A percentile compares a stretch with the other conserved stretches of the same genome.
phyloP scores from a whole-genome alignment of 2,888 invertebrate genomes.

The Chymomyza amoena region DNA sequence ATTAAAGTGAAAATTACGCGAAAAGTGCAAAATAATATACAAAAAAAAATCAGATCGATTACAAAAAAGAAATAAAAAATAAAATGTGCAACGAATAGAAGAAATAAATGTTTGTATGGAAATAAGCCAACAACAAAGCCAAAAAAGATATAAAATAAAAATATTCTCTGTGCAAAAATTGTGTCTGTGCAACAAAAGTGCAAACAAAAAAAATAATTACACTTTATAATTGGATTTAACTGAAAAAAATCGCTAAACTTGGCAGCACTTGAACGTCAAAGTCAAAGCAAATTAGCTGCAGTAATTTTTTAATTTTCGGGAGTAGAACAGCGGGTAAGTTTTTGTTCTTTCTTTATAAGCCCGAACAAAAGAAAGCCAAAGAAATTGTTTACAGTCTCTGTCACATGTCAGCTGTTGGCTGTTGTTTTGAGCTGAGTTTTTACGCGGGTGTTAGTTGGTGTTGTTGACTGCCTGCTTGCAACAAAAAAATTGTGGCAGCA shows the following conservation, averaged over 20 bases:
- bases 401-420: neutral
- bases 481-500: neutral
- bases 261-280: neutral
- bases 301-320: neutral
- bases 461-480: neutral
- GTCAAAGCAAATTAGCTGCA: neutral
- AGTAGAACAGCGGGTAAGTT: conserved; percentile 53
- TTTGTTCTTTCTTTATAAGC: too few species aligned
- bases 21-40: conserved; percentile 12
- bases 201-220: conserved; percentile 25
- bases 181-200: conserved; percentile 11
- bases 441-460: neutral
- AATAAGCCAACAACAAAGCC: conserved; percentile 8
- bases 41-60: neutral
- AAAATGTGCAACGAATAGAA: neutral
- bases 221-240: conserved; percentile 40
- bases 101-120: neutral
- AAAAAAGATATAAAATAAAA: conserved; percentile 1
- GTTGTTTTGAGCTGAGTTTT: neutral
- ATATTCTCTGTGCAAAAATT: conserved; percentile 10
- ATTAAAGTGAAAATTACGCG: conserved; percentile 1
- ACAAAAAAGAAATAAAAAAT: neutral
- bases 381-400: neutral
- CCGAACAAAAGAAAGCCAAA: neutral
- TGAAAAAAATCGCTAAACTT: conserved; percentile 12